These are phyloP conservation scores for Ptychoptera contaminata DNA, from an alignment of 2,888 invertebrate genomes.

Conservation along the genomic window DNA sequence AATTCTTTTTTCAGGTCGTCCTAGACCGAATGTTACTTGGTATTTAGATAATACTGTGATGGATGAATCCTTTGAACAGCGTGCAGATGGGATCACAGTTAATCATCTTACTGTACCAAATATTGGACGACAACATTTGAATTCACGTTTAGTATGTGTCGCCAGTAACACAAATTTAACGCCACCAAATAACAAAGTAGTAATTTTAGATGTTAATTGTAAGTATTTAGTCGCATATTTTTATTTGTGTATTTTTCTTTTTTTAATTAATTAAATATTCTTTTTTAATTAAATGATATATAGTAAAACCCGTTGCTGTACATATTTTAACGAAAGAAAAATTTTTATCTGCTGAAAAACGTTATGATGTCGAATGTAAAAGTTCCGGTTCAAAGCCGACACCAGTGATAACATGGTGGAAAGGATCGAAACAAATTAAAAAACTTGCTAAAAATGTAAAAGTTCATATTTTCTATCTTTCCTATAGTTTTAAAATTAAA, in stretches of 20 bases:
- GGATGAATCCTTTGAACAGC: constrained; percentile 64
- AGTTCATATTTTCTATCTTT: constrained; percentile 14
- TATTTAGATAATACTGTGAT: constrained; percentile 71
- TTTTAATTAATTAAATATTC: constrained; percentile 1
- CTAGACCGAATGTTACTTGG: constrained; percentile 67
- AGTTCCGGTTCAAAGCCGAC: constrained; percentile 75
- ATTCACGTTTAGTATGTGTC: constrained; percentile 70
- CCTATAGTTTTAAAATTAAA: not conserved
- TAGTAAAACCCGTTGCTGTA: constrained; percentile 76
- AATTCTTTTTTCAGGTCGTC: constrained; percentile 40
- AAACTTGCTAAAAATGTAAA: constrained; percentile 69
- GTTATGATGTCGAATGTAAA: constrained; percentile 75
- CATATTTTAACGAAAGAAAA: constrained; percentile 70
- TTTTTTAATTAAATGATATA: constrained; percentile 14
- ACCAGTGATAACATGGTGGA: constrained; percentile 82
- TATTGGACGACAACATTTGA: constrained; percentile 68
- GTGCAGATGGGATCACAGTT: constrained; percentile 50
- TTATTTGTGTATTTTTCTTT: not conserved
- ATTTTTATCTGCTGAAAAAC: constrained; percentile 68
- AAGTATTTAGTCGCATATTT: constrained; percentile 33
- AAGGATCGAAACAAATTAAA: constrained; percentile 64
- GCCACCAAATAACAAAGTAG: constrained; percentile 58
- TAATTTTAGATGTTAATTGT: constrained; percentile 74
- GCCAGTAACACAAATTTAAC: constrained; percentile 76
- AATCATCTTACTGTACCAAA: constrained; percentile 67